Base-by-base conservation (phyloP, 1,140 invertebrate genomes). In the Hestina assimilis region DNA sequence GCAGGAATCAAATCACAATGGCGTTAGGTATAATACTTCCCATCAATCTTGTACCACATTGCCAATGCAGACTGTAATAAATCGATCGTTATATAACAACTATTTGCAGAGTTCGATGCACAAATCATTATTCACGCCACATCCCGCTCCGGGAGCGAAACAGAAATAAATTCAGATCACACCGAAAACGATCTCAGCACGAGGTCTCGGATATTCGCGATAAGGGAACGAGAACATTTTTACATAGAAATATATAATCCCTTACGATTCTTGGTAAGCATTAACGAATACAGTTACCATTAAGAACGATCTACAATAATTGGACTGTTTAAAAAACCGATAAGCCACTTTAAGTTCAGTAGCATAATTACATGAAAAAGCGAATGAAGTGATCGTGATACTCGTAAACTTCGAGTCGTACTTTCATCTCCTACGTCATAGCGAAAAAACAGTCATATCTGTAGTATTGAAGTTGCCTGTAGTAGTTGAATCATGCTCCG, bases 91-190 rank as follows among this genome's bases (percentile, higher is more conserved):
- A 58, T 23, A 23, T 51, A 51, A 58, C 46, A 12, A 38, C 14
- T 33, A 38, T 41, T 45, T 23, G 26, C 24, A 14, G 26, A 58
- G 26, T 41, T 51, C 55, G 11, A 33, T 50, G 46, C 38, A 57
- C 48, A 57, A 50, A 58, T 58, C 55, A 58, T 58, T 51, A 58
- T 51, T 51, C 55, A 33, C 46, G 21, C 20, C 46, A 42, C 38
- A 58, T 42, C 40, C 28, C 55, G 55, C 55, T 59, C 57, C 48
- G 42, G 48, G 42, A 50, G 57, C 41, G 48, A 46, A 53, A 59
- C 57, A 59, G 31, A 59, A 59, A 59, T 59, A 59, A 53, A 59
- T 53, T 53, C 66, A 63, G 48, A 58, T 60, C 56, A 64, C 56
- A 53, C 56, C 28, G 33, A 15, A 57, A 50, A 42, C 33, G 45